These are phyloP conservation scores for Philaethria dido DNA, from an alignment of 2,888 invertebrate genomes.

Conservation along the genomic window DNA sequence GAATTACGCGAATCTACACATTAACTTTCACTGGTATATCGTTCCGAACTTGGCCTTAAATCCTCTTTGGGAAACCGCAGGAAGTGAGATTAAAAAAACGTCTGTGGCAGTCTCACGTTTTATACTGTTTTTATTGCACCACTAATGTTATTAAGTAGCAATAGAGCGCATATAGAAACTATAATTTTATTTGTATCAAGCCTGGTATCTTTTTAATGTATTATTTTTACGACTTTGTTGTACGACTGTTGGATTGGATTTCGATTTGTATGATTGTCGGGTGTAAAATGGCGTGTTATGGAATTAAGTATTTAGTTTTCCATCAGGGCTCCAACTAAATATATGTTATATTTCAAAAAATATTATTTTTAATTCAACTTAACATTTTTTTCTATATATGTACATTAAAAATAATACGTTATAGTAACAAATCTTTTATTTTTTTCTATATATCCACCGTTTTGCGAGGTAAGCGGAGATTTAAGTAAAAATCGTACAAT, in stretches of 20 bases:
- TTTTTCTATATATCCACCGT: no score
- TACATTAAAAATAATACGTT: no score
- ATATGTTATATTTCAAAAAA: no score
- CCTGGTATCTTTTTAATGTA: slow-evolving; percentile 2
- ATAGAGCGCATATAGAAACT: slow-evolving; percentile 32
- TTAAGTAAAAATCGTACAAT: no score
- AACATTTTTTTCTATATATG: no score
- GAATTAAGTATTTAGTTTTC: not conserved
- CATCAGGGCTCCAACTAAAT: no score
- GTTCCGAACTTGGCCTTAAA: slow-evolving; percentile 70
- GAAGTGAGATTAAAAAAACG: slow-evolving; percentile 63
- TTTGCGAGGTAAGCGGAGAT: no score
- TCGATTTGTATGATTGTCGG: slow-evolving; percentile 7
- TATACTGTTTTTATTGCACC: slow-evolving; percentile 43
- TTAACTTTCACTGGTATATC: slow-evolving; percentile 77
- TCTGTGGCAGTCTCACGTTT: slow-evolving; percentile 44
- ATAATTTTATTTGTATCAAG: slow-evolving; percentile 32
- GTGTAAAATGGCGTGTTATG: not conserved
- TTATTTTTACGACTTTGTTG: slow-evolving; percentile 18
- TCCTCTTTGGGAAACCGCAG: slow-evolving; percentile 74
- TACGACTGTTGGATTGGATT: not conserved
- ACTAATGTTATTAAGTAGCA: slow-evolving; percentile 34
- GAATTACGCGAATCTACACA: slow-evolving; percentile 71
- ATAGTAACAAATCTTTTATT: no score
- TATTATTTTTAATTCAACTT: no score